Base-by-base conservation (phyloP, 2,113 vertebrate genomes). In the Labeo rohita region DNA sequence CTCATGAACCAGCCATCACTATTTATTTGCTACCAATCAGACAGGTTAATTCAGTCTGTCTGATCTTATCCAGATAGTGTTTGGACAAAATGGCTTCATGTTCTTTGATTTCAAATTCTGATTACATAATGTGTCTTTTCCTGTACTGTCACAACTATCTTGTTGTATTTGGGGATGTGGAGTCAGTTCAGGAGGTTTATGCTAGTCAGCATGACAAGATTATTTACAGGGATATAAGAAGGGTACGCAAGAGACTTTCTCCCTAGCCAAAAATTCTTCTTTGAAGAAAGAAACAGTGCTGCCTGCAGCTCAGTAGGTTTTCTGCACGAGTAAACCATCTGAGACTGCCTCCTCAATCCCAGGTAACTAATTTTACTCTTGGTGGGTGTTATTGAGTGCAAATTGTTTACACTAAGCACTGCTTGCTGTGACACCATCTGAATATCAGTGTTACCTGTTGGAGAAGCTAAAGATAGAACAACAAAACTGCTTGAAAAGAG, bases 341-440 rank as follows among this genome's bases (percentile, higher is more conserved):
- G 80, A 83, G 43, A 81, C 23, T 66, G 9, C 28, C 11, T 72
- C 34, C 49, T n/a, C 52, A 54, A 28, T 68, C n/a, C 45, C 80
- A 52, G 63, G 45, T 52, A 52, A 70, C 80, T 52, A 52, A 70
- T 83, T 70, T 50, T 36, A 8, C 63, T 54, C 65, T 36, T 52
- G 23, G 45, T 28, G 45, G 63, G 63, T 70, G n/a, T 82, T 52
- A 49, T 36, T 50, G 15, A 52, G 16, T 70, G 80, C 23, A 72
- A 72, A 54, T 83, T 83, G 80, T 83, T 80, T 83, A 72, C 28
- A 83, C 16, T 68, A 11, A 83, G 65, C 61, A 83, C 6, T 52
- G 16, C 45, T 72, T 83, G 65, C 63, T 50, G n/a, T 82, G 61
- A 66, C 63, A 68, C 39, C n/a, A 82, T 82, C 80, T 68, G 65